These are phyloP conservation scores for Heteractis magnifica DNA, from an alignment of 92 coral and sea anemone species.

Conservation along the genomic window DNA sequence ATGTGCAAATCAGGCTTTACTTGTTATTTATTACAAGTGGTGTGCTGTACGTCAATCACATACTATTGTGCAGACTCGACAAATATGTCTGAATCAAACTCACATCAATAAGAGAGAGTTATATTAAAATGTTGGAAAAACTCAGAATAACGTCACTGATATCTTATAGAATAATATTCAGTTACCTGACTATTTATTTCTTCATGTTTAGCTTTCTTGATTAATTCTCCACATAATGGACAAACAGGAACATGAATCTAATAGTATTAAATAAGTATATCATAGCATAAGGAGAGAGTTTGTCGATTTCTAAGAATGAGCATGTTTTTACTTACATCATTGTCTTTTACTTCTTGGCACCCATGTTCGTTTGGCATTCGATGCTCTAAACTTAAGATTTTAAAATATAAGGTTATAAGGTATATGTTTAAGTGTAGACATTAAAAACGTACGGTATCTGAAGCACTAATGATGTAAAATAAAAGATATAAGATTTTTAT, in stretches of 20 bases:
- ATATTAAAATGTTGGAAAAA: background rate
- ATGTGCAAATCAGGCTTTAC: too few relatives aligned
- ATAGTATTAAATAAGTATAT: background rate
- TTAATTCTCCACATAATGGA: slow-evolving; percentile 82
- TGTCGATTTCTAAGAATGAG: background rate
- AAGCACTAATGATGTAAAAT: too few relatives aligned
- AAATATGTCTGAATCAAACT: too few relatives aligned
- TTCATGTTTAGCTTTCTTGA: slow-evolving; percentile 76
- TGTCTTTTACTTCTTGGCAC: slow-evolving; percentile 58
- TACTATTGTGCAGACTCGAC: too few relatives aligned
- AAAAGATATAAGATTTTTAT: background rate
- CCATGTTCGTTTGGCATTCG: slow-evolving; percentile 75
- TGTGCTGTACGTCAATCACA: too few relatives aligned
- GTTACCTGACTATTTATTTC: slow-evolving; percentile 80
- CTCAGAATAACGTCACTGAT: background rate
- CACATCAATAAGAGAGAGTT: too few relatives aligned
- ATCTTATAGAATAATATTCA: background rate
- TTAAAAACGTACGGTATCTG: too few relatives aligned
- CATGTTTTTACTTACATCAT: slow-evolving; percentile 64
- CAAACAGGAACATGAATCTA: slow-evolving; percentile 91
- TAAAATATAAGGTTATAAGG: background rate
- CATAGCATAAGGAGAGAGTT: background rate
- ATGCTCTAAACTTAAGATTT: slow-evolving; percentile 73
- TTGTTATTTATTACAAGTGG: too few relatives aligned
- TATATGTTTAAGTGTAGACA: background rate